phyloP scores from a whole-genome alignment of 2,888 invertebrate species.

The Aspidiotus rigidus region DNA sequence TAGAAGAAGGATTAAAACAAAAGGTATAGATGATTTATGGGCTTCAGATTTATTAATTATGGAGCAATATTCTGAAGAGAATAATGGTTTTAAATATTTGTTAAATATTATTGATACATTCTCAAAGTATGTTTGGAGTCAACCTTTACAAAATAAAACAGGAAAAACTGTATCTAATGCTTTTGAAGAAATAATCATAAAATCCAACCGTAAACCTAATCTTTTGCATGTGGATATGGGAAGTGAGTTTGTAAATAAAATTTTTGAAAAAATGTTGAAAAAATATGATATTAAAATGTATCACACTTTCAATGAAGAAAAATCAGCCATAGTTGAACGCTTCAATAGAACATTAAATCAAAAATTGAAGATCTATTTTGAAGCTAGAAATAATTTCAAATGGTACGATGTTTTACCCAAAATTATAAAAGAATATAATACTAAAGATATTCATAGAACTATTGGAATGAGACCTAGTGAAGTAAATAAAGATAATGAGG shows the following conservation, averaged over 20 bases:
- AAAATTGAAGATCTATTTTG: constrained; percentile 11
- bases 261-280: constrained; percentile 29
- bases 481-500: constrained; percentile 6
- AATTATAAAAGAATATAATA: constrained; percentile 13
- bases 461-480: constrained; percentile 9
- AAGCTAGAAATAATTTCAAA: not conserved
- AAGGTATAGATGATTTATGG: constrained; percentile 26
- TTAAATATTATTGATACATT: constrained; percentile 37
- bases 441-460: constrained; percentile 5
- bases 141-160: constrained; percentile 37
- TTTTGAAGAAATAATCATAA: constrained; percentile 37
- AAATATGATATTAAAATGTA: constrained; percentile 13
- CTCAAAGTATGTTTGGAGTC: constrained; percentile 37
- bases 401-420: not conserved
- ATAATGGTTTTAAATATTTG: constrained; percentile 35
- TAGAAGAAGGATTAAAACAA: constrained; percentile 9
- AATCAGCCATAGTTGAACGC: constrained; percentile 1
- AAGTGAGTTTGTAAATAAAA: constrained; percentile 37
- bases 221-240: constrained; percentile 38
- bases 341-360: constrained; percentile 9
- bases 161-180: constrained; percentile 32
- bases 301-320: constrained; percentile 11
- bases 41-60: constrained; percentile 26
- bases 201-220: constrained; percentile 19
- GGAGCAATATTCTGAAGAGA: constrained; percentile 28